These are phyloP conservation scores for Anagrus nilaparvatae DNA, from an alignment of 1,140 invertebrate genomes.

Conservation along the genomic window DNA sequence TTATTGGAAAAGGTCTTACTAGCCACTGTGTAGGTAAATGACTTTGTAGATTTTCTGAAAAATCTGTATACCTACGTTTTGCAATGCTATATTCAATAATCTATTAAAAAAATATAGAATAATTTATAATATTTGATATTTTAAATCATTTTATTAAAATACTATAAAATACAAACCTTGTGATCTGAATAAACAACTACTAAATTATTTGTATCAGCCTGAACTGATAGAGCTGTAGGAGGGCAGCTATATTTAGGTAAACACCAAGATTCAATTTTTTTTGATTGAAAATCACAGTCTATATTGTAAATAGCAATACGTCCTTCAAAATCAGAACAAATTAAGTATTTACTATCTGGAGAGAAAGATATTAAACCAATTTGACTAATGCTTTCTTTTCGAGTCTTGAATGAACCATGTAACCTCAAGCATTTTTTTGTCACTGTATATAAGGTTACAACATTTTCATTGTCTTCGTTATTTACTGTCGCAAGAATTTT, in stretches of 20 bases:
- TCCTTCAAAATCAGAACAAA: slow-evolving; percentile 48
- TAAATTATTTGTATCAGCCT: slow-evolving; percentile 44
- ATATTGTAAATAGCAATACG: slow-evolving; percentile 51
- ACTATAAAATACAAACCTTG: slow-evolving; percentile 40
- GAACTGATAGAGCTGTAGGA: slow-evolving; percentile 55
- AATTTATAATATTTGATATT: slow-evolving; percentile 9
- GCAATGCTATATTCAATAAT: slow-evolving; percentile 59
- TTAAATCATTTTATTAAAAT: slow-evolving; percentile 1
- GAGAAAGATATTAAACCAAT: slow-evolving; percentile 40
- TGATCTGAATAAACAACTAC: slow-evolving; percentile 62
- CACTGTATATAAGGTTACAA: slow-evolving; percentile 28
- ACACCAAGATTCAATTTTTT: slow-evolving; percentile 41
- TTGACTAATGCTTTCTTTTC: slow-evolving; percentile 25
- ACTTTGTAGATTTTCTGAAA: slow-evolving; percentile 43
- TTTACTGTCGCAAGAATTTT: slow-evolving; percentile 33
- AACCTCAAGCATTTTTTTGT: slow-evolving; percentile 26
- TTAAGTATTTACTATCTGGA: slow-evolving; percentile 48
- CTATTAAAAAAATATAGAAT: slow-evolving; percentile 32
- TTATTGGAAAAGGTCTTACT: slow-evolving; percentile 40
- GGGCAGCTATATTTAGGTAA: slow-evolving; percentile 56
- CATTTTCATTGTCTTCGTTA: slow-evolving; percentile 19
- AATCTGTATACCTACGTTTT: slow-evolving; percentile 45
- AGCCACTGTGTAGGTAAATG: slow-evolving; percentile 40
- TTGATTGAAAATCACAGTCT: slow-evolving; percentile 20
- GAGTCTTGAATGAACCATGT: slow-evolving; percentile 25